Percentiles rank a stretch among this genome's conserved stretches.
Evolutionary conservation across 1,140 invertebrate genomes (phyloP).

Genomic region (Octopus sinensis): DNA sequence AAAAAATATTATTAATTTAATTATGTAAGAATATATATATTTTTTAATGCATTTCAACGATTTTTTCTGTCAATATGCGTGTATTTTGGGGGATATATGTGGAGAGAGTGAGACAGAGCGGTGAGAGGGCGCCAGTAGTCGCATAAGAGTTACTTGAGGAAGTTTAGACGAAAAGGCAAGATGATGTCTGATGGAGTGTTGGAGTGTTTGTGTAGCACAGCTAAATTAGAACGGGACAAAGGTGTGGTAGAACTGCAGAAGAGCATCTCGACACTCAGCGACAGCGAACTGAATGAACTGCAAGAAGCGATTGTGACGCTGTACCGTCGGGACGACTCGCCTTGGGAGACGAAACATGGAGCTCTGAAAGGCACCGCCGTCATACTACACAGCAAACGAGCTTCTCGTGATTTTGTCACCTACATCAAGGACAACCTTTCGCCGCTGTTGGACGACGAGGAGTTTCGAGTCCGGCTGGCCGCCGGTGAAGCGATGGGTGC

Average conservation of each 20-base stretch:
- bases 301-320: slow-evolving; percentile 32
- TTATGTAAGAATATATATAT: too few species aligned
- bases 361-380: slow-evolving; percentile 54
- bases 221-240: slow-evolving; percentile 58
- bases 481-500: slow-evolving; percentile 59
- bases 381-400: slow-evolving; percentile 43
- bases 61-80: too few species aligned
- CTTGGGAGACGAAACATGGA: slow-evolving; percentile 54
- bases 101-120: too few species aligned
- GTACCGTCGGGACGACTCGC: slow-evolving; percentile 27
- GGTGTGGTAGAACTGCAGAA: slow-evolving; percentile 49
- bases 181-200: background rate
- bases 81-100: too few species aligned
- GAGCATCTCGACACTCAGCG: slow-evolving; percentile 33
- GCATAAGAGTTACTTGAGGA: too few species aligned
- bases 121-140: too few species aligned
- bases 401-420: slow-evolving; percentile 47
- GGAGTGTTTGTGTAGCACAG: slow-evolving; percentile 44
- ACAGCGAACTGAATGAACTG: slow-evolving; percentile 38
- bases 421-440: slow-evolving; percentile 43
- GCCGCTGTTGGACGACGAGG: slow-evolving; percentile 53
- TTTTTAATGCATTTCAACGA: too few species aligned
- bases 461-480: slow-evolving; percentile 58
- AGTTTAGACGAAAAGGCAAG: too few species aligned
- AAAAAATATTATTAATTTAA: too few species aligned